Evolutionary conservation across 2,888 invertebrate genomes (phyloP).

Genomic region (Odontomyia ornata): DNA sequence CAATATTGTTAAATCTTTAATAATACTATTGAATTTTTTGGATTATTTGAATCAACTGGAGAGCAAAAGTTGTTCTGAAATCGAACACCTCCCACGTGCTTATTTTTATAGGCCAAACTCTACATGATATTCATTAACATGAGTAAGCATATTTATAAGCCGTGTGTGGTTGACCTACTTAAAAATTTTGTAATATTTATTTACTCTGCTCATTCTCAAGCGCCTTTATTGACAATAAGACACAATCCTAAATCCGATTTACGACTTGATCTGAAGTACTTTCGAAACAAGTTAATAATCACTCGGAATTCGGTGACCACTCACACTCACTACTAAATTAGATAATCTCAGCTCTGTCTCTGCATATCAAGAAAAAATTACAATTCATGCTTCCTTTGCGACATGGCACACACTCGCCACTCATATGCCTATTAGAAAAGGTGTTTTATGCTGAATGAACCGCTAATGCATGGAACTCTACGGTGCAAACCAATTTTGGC

Average conservation of each 20-base stretch:
- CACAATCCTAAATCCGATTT: background rate
- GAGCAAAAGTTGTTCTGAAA: too few species aligned
- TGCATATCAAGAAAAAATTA: background rate
- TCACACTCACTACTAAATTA: background rate
- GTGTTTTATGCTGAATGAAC: background rate
- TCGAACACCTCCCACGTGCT: too few species aligned
- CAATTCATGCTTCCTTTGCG: slow-evolving; percentile 13
- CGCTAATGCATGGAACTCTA: background rate
- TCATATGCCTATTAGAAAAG: background rate
- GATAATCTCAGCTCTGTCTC: background rate
- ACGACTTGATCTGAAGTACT: background rate
- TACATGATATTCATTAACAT: too few species aligned
- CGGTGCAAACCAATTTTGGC: background rate
- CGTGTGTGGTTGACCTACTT: background rate
- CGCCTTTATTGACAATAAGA: background rate
- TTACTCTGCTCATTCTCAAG: background rate
- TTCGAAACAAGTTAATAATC: background rate
- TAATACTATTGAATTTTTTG: too few species aligned
- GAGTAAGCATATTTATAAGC: background rate
- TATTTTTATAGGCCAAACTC: too few species aligned
- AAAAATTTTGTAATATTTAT: background rate
- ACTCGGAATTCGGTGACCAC: background rate
- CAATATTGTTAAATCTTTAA: too few species aligned
- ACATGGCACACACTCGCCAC: background rate
- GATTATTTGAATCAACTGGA: too few species aligned